Conservation (phyloP, 30 jellyfish, hydroid and myxozoan species). For the Pseudorhiza aurosa region DNA sequence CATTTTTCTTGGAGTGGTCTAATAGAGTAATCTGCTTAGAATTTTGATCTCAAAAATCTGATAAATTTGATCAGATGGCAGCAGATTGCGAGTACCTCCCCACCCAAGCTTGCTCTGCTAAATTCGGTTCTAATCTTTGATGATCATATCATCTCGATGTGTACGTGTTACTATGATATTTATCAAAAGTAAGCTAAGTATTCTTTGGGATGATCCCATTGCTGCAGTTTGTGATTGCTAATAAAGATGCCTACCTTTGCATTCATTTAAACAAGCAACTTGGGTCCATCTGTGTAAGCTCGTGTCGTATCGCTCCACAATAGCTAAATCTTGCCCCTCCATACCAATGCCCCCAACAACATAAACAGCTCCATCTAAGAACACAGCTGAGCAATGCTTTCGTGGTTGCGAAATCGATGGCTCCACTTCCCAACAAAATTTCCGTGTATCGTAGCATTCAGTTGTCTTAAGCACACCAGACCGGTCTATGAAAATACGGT, state of each 20-base stretch:
- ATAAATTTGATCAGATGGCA: no score
- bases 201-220: no score
- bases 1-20: no score
- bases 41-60: no score
- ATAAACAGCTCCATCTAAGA: constrained; percentile 68
- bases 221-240: no score
- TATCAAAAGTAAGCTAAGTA: no score
- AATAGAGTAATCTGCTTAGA: no score
- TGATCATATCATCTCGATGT: no score
- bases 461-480: constrained; percentile 76
- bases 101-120: no score
- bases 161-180: no score
- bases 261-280: constrained; percentile 53
- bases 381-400: constrained; percentile 75
- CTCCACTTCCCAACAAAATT: constrained; percentile 75
- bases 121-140: no score
- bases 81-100: no score
- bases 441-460: constrained; percentile 91
- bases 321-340: constrained; percentile 68
- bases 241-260: constrained; percentile 70
- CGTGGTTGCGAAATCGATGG: constrained; percentile 72
- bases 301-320: constrained; percentile 80
- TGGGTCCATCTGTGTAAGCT: constrained; percentile 69
- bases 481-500: constrained; percentile 66
- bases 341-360: constrained; percentile 92